phyloP scores from a whole-genome alignment of 92 coral and sea anemone genomes.

The Diadumene lineata region DNA sequence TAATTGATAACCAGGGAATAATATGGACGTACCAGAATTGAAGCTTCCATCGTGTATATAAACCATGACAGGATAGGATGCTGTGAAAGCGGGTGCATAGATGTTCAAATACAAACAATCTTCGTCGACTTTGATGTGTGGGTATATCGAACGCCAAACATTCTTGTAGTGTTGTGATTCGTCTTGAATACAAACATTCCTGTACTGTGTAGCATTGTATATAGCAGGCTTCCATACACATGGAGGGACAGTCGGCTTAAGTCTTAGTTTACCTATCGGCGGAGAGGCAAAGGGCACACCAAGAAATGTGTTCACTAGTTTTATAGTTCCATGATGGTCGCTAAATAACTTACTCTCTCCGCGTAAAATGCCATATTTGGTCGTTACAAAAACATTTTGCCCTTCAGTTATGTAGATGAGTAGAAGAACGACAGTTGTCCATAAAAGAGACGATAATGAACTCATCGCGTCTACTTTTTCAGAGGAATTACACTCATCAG shows the following conservation, averaged over 20 bases:
- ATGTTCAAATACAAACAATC: constrained; percentile 70
- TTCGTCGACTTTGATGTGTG: constrained; percentile 29
- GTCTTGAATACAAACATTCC: constrained; percentile 54
- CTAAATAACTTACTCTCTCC: constrained; percentile 25
- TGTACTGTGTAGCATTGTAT: constrained; percentile 43
- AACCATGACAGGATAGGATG: constrained; percentile 52
- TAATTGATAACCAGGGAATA: constrained; percentile 40
- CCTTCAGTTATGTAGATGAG: background rate
- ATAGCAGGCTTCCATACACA: constrained; percentile 38
- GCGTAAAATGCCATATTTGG: constrained; percentile 40
- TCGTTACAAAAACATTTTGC: constrained; percentile 26
- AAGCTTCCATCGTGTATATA: constrained; percentile 50
- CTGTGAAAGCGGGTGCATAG: constrained; percentile 40
- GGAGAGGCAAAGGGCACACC: constrained; percentile 59
- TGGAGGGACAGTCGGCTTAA: constrained; percentile 42
- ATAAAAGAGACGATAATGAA: background rate
- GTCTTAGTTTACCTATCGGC: constrained; percentile 53
- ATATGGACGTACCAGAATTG: constrained; percentile 26
- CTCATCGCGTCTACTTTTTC: background rate
- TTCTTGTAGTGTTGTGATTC: constrained; percentile 16
- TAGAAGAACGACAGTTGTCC: background rate
- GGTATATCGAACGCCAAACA: constrained; percentile 23
- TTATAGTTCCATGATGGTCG: constrained; percentile 17
- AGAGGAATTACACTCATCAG: background rate
- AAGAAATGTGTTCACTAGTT: constrained; percentile 23